A percentile compares a stretch with the other conserved stretches of the same genome.
Evolutionary conservation across 2,113 vertebrate species (phyloP).

Genomic region (Hylia prasina): DNA sequence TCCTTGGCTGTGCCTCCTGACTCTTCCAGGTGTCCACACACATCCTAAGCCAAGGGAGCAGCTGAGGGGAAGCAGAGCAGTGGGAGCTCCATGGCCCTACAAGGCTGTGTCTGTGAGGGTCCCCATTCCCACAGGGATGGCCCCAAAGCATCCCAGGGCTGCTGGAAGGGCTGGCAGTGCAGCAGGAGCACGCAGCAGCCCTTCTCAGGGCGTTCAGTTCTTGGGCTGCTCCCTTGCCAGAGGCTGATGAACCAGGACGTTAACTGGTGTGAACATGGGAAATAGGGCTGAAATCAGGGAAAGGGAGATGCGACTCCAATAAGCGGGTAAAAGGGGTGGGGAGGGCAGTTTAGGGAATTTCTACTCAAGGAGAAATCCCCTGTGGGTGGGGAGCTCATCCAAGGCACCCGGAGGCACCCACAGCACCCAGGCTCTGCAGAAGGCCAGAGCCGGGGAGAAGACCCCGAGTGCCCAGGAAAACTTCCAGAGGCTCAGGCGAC

Average conservation of each 20-base stretch:
- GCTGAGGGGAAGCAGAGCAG: neutral
- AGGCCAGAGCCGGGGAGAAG: accelerated
- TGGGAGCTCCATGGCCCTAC: accelerated
- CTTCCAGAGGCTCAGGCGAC: accelerated
- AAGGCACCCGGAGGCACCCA: neutral
- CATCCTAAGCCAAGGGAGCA: neutral
- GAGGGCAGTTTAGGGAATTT: neutral
- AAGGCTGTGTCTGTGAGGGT: neutral
- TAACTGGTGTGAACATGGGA: accelerated
- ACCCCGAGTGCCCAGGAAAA: neutral
- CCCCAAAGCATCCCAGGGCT: neutral
- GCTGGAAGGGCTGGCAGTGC: neutral
- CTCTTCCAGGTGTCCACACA: neutral
- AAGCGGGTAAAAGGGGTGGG: neutral
- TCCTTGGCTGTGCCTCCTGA: neutral
- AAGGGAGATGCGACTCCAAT: neutral
- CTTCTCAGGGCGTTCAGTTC: neutral
- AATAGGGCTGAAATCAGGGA: neutral
- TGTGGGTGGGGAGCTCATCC: neutral
- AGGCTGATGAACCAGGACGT: neutral
- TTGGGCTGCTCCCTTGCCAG: neutral
- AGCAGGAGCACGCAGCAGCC: neutral
- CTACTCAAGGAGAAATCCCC: neutral
- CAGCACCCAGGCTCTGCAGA: neutral
- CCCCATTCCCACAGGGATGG: neutral